Conservation (phyloP, 2,113 vertebrate genomes). For the Podarcis muralis region DNA sequence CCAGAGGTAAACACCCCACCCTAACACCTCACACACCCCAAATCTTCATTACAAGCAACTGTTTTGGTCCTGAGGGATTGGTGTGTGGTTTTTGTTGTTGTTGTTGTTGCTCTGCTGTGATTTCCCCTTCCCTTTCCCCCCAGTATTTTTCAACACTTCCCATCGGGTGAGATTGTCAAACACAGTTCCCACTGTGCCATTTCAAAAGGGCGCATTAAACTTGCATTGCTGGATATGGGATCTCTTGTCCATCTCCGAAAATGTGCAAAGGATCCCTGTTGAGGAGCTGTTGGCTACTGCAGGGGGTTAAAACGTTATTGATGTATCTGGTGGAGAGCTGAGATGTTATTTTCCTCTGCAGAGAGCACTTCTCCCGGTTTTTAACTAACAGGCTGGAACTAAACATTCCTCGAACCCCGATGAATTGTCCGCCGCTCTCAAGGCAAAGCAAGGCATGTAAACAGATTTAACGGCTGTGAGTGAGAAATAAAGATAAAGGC, state of each 20-base stretch:
- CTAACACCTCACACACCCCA: too few species aligned
- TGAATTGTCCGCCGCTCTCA: background rate
- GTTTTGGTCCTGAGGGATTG: background rate
- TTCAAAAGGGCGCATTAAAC: slow-evolving; percentile 2
- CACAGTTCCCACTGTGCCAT: background rate
- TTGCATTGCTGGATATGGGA: background rate
- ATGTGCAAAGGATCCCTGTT: background rate
- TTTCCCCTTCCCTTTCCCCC: background rate
- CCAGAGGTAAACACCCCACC: too few species aligned
- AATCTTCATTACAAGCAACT: background rate
- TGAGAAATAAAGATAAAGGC: background rate
- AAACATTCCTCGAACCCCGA: background rate
- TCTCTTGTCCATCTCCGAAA: background rate
- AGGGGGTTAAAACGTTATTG: slow-evolving; percentile 7
- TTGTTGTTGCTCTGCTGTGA: background rate
- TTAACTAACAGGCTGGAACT: background rate
- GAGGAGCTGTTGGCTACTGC: background rate
- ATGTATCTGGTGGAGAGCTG: background rate
- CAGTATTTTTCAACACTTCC: background rate
- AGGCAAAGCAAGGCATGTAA: background rate
- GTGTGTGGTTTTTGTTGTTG: background rate
- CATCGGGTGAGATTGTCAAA: background rate
- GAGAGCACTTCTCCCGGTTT: background rate
- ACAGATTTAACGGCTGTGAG: background rate
- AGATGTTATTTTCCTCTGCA: background rate